phyloP scores from a whole-genome alignment of 92 coral and sea anemone genomes.

The Micromussa lordhowensis region DNA sequence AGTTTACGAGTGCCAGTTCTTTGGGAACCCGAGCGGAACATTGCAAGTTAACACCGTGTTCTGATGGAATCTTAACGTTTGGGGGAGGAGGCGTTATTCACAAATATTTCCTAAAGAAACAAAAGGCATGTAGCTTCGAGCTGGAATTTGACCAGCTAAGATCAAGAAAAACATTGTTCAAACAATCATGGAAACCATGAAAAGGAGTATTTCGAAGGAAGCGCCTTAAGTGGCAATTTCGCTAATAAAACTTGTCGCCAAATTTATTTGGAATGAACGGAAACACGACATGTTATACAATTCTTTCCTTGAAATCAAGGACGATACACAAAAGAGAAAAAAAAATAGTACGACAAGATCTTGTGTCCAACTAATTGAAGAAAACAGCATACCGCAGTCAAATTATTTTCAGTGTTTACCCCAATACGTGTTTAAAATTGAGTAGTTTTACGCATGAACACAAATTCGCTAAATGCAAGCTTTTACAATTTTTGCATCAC shows the following conservation, averaged over 20 bases:
- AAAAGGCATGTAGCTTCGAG: neutral
- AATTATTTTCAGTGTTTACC: neutral
- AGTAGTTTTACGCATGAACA: neutral
- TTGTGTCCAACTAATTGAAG: neutral
- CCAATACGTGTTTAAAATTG: neutral
- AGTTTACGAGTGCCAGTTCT: constrained; percentile 1
- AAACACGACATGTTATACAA: neutral
- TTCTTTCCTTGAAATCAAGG: neutral
- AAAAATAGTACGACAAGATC: neutral
- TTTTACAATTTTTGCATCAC: neutral
- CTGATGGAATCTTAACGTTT: neutral
- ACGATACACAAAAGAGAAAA: neutral
- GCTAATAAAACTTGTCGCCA: constrained; percentile 3
- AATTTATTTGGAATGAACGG: neutral
- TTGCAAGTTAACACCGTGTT: neutral
- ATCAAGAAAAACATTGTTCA: neutral
- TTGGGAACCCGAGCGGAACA: constrained; percentile 34
- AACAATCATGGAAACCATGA: neutral
- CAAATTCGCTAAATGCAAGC: neutral
- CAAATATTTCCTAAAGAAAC: neutral
- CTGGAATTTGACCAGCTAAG: neutral
- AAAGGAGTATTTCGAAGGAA: neutral
- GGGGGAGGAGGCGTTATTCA: neutral
- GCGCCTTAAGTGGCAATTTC: neutral
- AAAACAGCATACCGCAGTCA: neutral